Evolutionary conservation across 1,140 invertebrate species (phyloP).

Genomic region (Drosophila serrata): DNA sequence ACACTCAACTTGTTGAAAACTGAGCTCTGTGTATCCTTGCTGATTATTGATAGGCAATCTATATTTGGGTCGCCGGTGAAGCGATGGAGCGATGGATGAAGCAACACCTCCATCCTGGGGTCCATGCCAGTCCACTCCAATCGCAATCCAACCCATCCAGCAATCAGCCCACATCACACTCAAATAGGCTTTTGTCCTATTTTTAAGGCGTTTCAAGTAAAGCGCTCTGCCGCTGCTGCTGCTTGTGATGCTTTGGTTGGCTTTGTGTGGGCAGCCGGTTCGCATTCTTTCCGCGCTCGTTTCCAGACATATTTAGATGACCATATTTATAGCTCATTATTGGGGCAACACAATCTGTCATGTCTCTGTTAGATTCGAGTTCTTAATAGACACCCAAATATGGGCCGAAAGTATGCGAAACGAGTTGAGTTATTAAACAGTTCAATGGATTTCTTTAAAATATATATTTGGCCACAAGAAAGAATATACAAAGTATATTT

Average conservation of each 20-base stretch:
- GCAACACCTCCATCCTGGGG: constrained; percentile 24
- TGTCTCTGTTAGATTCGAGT: constrained; percentile 37
- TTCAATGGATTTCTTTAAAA: not conserved
- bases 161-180: constrained; percentile 44
- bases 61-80: constrained; percentile 43
- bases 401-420: constrained; percentile 35
- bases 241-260: constrained; percentile 6
- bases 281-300: constrained; percentile 39
- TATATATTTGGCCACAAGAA: constrained; percentile 7
- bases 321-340: constrained; percentile 70
- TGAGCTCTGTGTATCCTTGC: constrained; percentile 43
- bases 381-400: constrained; percentile 69
- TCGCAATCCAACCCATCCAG: constrained; percentile 5
- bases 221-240: constrained; percentile 43
- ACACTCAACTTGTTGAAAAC: constrained; percentile 47
- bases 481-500: not conserved
- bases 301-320: constrained; percentile 52
- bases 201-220: constrained; percentile 65
- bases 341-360: constrained; percentile 60
- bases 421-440: constrained; percentile 30
- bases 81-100: constrained; percentile 22
- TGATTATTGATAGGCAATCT: constrained; percentile 54
- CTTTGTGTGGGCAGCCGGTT: constrained; percentile 20
- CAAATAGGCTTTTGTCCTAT: constrained; percentile 69
- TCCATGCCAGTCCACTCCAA: constrained; percentile 5